Evolutionary conservation across 1,140 invertebrate species (phyloP).

Genomic region (Daktulosphaira vitifoliae): DNA sequence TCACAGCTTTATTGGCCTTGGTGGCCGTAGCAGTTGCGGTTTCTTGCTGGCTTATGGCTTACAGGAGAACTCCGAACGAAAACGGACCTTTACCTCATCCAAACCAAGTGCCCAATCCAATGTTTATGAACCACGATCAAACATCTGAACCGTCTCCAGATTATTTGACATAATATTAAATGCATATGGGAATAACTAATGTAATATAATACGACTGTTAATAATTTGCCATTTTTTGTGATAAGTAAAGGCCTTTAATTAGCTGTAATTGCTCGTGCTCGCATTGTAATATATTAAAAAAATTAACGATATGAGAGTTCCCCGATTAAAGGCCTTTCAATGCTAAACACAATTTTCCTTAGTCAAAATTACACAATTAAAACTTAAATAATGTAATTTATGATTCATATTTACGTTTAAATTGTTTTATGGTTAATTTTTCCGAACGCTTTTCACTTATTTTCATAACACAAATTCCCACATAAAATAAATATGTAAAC

Average conservation of each 20-base stretch:
- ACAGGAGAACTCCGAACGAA: conserved; percentile 71
- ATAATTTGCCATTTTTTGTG: conserved; percentile 22
- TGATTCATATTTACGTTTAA: conserved; percentile 24
- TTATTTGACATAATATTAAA: conserved; percentile 54
- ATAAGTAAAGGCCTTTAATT: conserved; percentile 27
- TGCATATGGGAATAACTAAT: background rate
- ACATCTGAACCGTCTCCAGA: conserved; percentile 69
- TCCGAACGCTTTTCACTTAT: conserved; percentile 14
- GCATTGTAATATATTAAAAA: background rate
- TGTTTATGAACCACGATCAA: conserved; percentile 77
- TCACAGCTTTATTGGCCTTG: conserved; percentile 80
- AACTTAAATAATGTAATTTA: conserved; percentile 9
- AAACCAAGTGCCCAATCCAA: conserved; percentile 86
- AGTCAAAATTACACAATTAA: conserved; percentile 32
- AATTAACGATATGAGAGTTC: conserved; percentile 5
- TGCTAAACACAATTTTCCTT: background rate
- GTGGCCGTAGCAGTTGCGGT: conserved; percentile 89
- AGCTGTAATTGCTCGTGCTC: conserved; percentile 7
- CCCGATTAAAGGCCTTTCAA: conserved; percentile 25
- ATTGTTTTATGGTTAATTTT: conserved; percentile 15
- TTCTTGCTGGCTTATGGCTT: conserved; percentile 90
- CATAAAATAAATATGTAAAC: too few relatives aligned
- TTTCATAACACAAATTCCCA: too few relatives aligned
- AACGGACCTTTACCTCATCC: conserved; percentile 85
- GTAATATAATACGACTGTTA: conserved; percentile 17